Evolutionary conservation across 2,113 vertebrate genomes (phyloP).

Genomic region (Grus americana): DNA sequence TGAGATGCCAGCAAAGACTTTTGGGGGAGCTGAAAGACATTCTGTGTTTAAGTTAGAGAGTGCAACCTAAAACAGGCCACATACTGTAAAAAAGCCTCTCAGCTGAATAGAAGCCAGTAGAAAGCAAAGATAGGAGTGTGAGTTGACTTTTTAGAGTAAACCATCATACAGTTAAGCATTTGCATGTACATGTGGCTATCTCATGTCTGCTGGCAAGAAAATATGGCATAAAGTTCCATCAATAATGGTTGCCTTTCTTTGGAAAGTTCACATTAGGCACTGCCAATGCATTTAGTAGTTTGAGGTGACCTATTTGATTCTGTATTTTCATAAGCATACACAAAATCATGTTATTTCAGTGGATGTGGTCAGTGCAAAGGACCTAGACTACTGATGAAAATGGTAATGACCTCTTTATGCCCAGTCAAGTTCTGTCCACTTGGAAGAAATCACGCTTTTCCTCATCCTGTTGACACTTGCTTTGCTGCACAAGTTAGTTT

Average conservation of each 20-base stretch:
- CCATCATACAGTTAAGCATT: neutral
- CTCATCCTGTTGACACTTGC: neutral
- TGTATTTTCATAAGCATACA: neutral
- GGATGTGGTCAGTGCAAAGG: neutral
- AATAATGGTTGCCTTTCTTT: neutral
- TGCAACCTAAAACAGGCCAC: slow-evolving; percentile 35
- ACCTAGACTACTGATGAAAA: neutral
- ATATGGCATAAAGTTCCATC: neutral
- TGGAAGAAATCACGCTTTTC: neutral
- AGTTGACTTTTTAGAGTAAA: slow-evolving; percentile 2
- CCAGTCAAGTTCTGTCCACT: neutral
- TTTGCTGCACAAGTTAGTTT: neutral
- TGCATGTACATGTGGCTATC: neutral
- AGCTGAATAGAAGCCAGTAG: slow-evolving; percentile 2
- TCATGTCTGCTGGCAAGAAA: neutral
- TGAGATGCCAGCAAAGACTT: slow-evolving; percentile 49
- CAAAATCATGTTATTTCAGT: neutral
- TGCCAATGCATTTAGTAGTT: neutral
- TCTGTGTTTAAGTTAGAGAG: slow-evolving; percentile 24
- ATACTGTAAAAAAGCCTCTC: slow-evolving; percentile 12
- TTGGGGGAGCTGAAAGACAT: neutral
- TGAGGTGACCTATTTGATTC: neutral
- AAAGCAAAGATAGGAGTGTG: neutral
- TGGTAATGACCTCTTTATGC: neutral
- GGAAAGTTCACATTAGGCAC: neutral